Evolutionary conservation across 2,888 invertebrate species (phyloP).

Genomic region (Pocota personata): DNA sequence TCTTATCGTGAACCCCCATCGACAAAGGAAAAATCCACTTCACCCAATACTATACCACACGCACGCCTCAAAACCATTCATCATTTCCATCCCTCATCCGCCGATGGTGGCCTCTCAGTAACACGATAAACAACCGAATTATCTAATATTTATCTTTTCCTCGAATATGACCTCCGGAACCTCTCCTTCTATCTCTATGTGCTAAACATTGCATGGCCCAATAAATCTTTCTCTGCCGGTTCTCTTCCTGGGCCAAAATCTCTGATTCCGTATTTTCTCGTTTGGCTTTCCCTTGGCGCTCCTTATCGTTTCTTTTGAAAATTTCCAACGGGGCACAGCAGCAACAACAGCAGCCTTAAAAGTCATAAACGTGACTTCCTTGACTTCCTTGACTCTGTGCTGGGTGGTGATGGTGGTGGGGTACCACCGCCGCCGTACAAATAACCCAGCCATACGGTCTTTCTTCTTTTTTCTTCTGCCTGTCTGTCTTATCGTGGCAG

Average conservation of each 20-base stretch:
- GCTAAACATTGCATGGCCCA: constrained; percentile 64
- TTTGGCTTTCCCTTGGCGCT: constrained; percentile 52
- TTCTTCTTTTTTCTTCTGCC: constrained; percentile 33
- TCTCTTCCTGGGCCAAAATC: constrained; percentile 60
- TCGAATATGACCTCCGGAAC: constrained; percentile 69
- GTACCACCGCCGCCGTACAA: neutral
- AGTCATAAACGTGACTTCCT: constrained; percentile 74
- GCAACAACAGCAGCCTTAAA: constrained; percentile 63
- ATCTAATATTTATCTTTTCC: constrained; percentile 73
- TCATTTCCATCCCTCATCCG: constrained; percentile 41
- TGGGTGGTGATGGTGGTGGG: neutral
- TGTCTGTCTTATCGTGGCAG: constrained; percentile 63
- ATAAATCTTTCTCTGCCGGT: constrained; percentile 62
- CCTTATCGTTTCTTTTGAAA: constrained; percentile 47
- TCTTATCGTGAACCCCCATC: constrained; percentile 20
- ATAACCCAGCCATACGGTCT: constrained; percentile 32
- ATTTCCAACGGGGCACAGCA: constrained; percentile 42
- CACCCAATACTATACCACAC: constrained; percentile 49
- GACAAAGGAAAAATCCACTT: constrained; percentile 12
- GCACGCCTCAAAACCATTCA: constrained; percentile 62
- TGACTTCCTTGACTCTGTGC: constrained; percentile 50
- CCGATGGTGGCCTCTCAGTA: constrained; percentile 40
- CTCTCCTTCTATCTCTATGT: constrained; percentile 12
- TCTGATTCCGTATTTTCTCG: constrained; percentile 61
- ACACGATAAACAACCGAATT: constrained; percentile 71